These are phyloP conservation scores for Lampropteryx suffumata DNA, from an alignment of 2,888 invertebrate genomes.

Conservation along the genomic window DNA sequence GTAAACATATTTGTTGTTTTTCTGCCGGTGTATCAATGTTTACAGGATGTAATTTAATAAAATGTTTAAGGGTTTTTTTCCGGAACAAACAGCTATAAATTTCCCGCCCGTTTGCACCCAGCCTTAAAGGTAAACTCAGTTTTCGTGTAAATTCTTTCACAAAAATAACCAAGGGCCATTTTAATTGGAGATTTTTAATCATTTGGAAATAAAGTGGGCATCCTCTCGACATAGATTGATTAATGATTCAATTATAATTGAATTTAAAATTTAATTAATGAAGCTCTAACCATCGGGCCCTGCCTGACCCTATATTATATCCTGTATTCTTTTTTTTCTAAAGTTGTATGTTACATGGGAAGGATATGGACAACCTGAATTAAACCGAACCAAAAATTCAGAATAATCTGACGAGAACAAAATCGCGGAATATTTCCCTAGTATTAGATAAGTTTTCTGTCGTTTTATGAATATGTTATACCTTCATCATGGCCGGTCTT, in stretches of 20 bases:
- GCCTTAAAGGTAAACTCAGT: conserved; percentile 32
- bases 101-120: conserved; percentile 31
- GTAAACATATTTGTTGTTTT: conserved; percentile 37
- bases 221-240: conserved; percentile 43
- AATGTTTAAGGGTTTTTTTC: conserved; percentile 31
- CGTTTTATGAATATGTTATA: conserved; percentile 14
- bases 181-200: conserved; percentile 47
- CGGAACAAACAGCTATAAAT: conserved; percentile 36
- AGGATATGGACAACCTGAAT: no score
- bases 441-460: not conserved
- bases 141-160: conserved; percentile 21
- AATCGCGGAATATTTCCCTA: not conserved
- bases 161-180: conserved; percentile 37
- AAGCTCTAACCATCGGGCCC: conserved; percentile 9
- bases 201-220: conserved; percentile 42
- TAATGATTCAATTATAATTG: conserved; percentile 45
- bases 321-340: no score
- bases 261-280: conserved; percentile 27
- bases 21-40: conserved; percentile 35
- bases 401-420: no score
- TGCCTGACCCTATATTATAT: not conserved
- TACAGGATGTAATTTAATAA: conserved; percentile 37
- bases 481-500: conserved; percentile 22
- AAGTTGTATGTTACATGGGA: no score
- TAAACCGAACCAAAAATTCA: no score